Percentiles rank a stretch among this genome's conserved stretches.
These are phyloP conservation scores for Rattus norvegicus DNA, from an alignment of 2,113 vertebrate species.

Conservation along the genomic window DNA sequence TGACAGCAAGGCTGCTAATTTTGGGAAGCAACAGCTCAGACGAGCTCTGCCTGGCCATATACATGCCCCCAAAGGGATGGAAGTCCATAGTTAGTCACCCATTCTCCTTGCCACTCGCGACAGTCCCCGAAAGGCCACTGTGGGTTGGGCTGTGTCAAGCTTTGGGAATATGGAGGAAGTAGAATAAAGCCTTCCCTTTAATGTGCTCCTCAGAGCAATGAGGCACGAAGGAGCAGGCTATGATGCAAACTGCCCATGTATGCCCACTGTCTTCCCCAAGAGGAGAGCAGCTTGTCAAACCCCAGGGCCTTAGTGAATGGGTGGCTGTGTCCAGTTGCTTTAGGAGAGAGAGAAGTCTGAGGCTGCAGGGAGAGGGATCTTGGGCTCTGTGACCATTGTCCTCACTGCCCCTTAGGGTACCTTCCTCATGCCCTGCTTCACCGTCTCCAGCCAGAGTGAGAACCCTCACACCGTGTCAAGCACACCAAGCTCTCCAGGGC, in stretches of 20 bases:
- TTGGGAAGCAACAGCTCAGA: background rate
- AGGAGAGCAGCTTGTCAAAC: background rate
- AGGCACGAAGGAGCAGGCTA: too few relatives aligned
- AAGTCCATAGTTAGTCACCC: background rate
- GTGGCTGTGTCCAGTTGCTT: accelerated
- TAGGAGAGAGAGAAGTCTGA: background rate
- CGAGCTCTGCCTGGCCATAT: background rate
- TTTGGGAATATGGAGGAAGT: background rate
- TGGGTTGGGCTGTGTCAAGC: background rate
- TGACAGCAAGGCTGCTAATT: background rate
- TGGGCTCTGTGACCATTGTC: background rate
- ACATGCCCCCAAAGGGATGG: too few relatives aligned
- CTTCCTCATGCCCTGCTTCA: background rate
- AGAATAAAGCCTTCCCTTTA: background rate
- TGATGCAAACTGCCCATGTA: background rate
- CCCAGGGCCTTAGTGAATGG: accelerated
- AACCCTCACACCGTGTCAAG: background rate
- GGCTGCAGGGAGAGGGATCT: accelerated
- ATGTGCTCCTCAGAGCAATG: too few relatives aligned
- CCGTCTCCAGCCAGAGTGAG: background rate
- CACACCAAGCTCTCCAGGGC: background rate
- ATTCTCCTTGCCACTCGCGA: background rate
- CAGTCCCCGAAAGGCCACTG: background rate
- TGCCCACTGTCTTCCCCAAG: background rate
- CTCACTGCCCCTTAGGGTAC: accelerated